Evolutionary conservation across 2,797 vertebrate species (phyloP).

Genomic region (Liparis tanakae): DNA sequence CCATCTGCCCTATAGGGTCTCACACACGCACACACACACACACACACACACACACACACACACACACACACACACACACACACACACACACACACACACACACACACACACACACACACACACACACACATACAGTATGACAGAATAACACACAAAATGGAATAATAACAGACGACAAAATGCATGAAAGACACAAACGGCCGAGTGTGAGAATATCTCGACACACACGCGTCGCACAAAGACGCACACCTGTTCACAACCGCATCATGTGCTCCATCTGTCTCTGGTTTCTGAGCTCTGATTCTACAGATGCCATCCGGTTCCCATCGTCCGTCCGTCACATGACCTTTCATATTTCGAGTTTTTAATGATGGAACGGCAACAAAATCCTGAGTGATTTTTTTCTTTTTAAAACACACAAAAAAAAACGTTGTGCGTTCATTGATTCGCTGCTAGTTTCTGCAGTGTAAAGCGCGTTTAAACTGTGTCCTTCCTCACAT

Average conservation of each 20-base stretch:
- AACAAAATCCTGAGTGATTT: too few species aligned
- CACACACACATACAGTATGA: constrained; percentile 10
- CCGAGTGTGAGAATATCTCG: neutral
- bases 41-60: neutral
- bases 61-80: constrained; percentile 34
- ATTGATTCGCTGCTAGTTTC: neutral
- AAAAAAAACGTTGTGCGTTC: neutral
- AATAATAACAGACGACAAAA: constrained; percentile 22
- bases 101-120: constrained; percentile 9
- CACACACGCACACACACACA: constrained; percentile 17
- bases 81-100: constrained; percentile 12
- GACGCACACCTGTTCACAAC: constrained; percentile 38
- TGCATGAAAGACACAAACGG: constrained; percentile 22
- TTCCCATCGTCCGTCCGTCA: neutral
- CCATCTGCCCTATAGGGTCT: constrained; percentile 74
- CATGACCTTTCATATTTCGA: neutral
- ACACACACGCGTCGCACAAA: neutral
- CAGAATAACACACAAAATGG: constrained; percentile 14
- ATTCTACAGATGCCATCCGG: constrained; percentile 3
- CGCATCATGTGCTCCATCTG: constrained; percentile 34
- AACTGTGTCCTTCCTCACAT: too few species aligned
- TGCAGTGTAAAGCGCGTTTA: too few species aligned
- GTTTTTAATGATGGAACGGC: neutral
- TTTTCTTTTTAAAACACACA: neutral
- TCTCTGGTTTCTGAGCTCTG: constrained; percentile 28